A percentile compares a stretch with the other conserved stretches of the same genome.
These are phyloP conservation scores for Xyliphius kryptos DNA, from an alignment of 2,113 vertebrate species.

Conservation along the genomic window DNA sequence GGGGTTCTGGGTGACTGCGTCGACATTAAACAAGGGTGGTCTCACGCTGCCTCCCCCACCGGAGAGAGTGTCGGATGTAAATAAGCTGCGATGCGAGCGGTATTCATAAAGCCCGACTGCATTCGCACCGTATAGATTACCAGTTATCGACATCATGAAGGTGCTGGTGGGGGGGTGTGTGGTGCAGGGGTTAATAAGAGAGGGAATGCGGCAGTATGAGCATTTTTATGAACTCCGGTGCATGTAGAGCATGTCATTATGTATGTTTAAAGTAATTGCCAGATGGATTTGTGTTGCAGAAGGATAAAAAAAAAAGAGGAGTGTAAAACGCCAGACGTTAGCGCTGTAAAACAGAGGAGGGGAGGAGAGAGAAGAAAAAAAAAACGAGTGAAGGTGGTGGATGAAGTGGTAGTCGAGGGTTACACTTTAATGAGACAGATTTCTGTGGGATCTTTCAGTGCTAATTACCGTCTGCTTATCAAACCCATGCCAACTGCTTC, in stretches of 20 bases:
- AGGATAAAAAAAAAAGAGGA: constrained; percentile 44
- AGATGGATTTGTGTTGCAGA: constrained; percentile 47
- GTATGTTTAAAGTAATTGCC: constrained; percentile 48
- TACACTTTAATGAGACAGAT: constrained; percentile 52
- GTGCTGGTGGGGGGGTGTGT: too few species aligned
- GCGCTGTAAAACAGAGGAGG: constrained; percentile 44
- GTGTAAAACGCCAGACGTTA: constrained; percentile 49
- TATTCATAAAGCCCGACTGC: background rate
- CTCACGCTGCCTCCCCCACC: constrained; percentile 2
- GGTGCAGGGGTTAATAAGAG: constrained; percentile 2
- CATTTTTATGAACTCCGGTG: constrained; percentile 53
- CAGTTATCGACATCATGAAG: too few species aligned
- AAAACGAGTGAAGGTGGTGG: constrained; percentile 31
- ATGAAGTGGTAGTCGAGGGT: too few species aligned
- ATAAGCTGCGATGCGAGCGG: too few species aligned
- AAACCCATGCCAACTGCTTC: constrained; percentile 35
- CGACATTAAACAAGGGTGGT: constrained; percentile 29
- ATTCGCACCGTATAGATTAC: too few species aligned
- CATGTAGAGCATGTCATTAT: constrained; percentile 43
- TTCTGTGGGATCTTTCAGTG: constrained; percentile 53
- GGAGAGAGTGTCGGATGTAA: constrained; percentile 9
- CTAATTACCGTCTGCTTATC: constrained; percentile 53
- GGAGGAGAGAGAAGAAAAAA: too few species aligned
- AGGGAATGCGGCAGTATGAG: constrained; percentile 25
- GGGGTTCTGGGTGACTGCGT: constrained; percentile 31